A percentile compares a stretch with the other conserved stretches of the same genome.
Evolutionary conservation across 2,113 vertebrate species (phyloP).

Genomic region (Odontophorus gujanensis): DNA sequence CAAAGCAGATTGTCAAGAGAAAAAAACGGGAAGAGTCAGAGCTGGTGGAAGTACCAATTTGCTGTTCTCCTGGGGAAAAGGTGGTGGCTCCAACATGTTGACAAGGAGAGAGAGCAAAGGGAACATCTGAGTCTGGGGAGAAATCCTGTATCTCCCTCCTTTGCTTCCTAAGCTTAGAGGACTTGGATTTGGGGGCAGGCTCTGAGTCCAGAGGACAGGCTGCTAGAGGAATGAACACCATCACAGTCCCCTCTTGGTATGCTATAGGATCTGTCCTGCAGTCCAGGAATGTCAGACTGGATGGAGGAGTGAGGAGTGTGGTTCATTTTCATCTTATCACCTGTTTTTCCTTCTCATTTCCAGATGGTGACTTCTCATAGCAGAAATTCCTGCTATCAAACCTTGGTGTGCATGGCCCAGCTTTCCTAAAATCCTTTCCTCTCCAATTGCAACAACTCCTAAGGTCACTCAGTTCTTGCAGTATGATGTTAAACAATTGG

Average conservation of each 20-base stretch:
- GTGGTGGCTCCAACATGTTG: background rate
- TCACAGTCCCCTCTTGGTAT: background rate
- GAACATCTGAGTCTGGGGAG: accelerated
- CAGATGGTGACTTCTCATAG: background rate
- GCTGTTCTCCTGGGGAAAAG: background rate
- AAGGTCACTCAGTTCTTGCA: background rate
- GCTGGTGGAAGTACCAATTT: background rate
- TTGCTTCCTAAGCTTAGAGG: background rate
- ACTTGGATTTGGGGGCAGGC: background rate
- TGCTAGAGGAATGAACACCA: background rate
- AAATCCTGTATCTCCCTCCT: background rate
- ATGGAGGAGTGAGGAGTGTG: background rate
- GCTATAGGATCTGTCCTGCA: background rate
- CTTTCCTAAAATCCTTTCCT: background rate
- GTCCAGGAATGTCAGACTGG: background rate
- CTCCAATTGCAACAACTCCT: background rate
- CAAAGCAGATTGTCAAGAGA: conserved; percentile 23
- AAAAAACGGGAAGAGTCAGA: background rate
- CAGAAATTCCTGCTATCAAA: background rate
- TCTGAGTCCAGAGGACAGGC: background rate
- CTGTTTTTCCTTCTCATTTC: background rate
- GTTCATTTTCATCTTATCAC: background rate
- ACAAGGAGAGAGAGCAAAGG: background rate
- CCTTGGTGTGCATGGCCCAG: background rate
- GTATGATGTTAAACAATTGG: background rate